A percentile compares a stretch with the other conserved stretches of the same genome.
These are phyloP conservation scores for Timema cristinae DNA, from an alignment of 2,888 invertebrate species.

Conservation along the genomic window DNA sequence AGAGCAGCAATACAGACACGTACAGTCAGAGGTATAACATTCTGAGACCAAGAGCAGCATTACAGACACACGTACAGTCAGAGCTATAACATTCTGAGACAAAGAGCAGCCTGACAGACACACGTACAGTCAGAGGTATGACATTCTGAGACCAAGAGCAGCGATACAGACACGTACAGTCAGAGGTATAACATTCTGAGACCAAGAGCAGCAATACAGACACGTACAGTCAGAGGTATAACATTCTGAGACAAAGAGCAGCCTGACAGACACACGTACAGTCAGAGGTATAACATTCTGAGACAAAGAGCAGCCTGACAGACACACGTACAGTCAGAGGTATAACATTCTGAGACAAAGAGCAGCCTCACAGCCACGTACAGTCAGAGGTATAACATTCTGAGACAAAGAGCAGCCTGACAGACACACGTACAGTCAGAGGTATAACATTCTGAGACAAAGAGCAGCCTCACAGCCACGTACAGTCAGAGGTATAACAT, in stretches of 20 bases:
- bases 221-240: constrained; percentile 16
- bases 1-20: constrained; percentile 63
- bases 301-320: constrained; percentile 75
- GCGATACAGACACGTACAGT: constrained; percentile 47
- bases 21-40: no score
- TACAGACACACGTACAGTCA: constrained; percentile 33
- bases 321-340: constrained; percentile 17
- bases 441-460: constrained; percentile 60
- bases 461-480: constrained; percentile 63
- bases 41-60: constrained; percentile 81
- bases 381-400: no score
- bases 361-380: constrained; percentile 59
- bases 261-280: constrained; percentile 52
- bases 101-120: constrained; percentile 66
- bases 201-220: constrained; percentile 69
- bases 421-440: constrained; percentile 31
- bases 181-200: constrained; percentile 50
- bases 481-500: no score
- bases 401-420: constrained; percentile 76
- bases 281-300: no score
- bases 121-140: no score
- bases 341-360: constrained; percentile 68
- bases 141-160: constrained; percentile 75
- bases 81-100: constrained; percentile 55
- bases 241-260: constrained; percentile 75